Conservation (phyloP, 2,888 invertebrate genomes). For the Deilephila porcellus region DNA sequence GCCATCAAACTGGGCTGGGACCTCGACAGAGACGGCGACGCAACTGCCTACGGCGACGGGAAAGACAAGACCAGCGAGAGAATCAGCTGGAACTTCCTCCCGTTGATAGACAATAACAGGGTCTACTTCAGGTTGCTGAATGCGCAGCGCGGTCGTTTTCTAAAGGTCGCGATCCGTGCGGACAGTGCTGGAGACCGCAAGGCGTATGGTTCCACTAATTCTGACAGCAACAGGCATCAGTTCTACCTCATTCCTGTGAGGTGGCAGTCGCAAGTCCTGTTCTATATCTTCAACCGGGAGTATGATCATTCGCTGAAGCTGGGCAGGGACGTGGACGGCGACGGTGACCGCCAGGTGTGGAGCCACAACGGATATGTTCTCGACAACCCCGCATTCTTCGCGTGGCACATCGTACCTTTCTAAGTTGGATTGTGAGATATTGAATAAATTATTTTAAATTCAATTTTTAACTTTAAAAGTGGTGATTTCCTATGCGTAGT, state of each 20-base stretch:
- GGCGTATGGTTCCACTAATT: background rate
- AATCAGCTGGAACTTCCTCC: conserved; percentile 34
- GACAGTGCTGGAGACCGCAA: conserved; percentile 15
- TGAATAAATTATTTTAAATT: too few relatives aligned
- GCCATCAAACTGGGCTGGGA: conserved; percentile 28
- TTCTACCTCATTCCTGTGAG: conserved; percentile 34
- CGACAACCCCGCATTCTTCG: background rate
- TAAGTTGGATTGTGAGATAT: background rate
- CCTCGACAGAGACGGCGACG: conserved; percentile 26
- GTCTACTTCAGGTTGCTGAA: conserved; percentile 34
- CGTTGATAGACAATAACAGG: conserved; percentile 35
- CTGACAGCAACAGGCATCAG: conserved; percentile 22
- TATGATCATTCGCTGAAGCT: conserved; percentile 23
- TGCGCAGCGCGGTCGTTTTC: conserved; percentile 15
- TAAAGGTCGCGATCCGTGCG: background rate
- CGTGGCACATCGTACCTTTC: conserved; percentile 7
- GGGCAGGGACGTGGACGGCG: conserved; percentile 9
- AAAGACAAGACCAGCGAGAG: conserved; percentile 30
- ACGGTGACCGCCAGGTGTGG: conserved; percentile 23
- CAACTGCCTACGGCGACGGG: conserved; percentile 31
- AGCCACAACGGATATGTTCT: conserved; percentile 13
- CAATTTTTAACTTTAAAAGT: too few relatives aligned
- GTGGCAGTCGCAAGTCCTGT: conserved; percentile 6
- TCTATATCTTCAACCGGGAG: conserved; percentile 33
- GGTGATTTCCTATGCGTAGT: too few relatives aligned